A percentile compares a stretch with the other conserved stretches of the same genome.
Conservation (phyloP, 2,797 vertebrate genomes). For the Tenualosa thibaudeaui region DNA sequence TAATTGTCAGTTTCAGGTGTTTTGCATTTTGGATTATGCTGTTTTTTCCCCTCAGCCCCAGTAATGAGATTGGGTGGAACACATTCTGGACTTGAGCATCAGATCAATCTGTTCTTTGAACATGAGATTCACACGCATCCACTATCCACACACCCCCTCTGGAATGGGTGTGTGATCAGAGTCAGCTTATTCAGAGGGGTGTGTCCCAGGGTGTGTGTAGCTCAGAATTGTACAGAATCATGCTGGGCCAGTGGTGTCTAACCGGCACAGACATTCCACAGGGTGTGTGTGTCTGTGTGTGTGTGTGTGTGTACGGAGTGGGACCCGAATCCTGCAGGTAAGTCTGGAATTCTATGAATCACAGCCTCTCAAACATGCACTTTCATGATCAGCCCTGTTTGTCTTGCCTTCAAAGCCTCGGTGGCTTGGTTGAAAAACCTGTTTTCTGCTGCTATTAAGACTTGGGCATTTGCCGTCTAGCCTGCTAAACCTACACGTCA, state of each 20-base stretch:
- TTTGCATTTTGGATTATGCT: neutral
- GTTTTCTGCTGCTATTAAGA: neutral
- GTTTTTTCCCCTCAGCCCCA: neutral
- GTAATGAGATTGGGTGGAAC: neutral
- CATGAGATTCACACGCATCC: conserved; percentile 1
- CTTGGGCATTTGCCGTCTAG: neutral
- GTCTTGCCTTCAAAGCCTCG: neutral
- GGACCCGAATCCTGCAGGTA: neutral
- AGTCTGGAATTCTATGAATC: neutral
- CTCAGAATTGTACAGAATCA: neutral
- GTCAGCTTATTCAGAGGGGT: neutral
- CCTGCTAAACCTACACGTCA: neutral
- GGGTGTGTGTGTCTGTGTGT: neutral
- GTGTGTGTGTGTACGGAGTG: neutral
- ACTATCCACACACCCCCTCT: neutral
- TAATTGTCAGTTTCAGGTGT: neutral
- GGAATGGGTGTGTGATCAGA: conserved; percentile 15
- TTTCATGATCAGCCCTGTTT: neutral
- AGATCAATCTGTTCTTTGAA: neutral
- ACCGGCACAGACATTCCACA: neutral
- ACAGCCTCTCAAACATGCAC: conserved; percentile 20
- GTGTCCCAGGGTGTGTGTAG: neutral
- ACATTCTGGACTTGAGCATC: neutral
- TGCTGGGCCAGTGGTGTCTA: neutral
- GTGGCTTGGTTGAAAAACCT: conserved; percentile 8